These are phyloP conservation scores for Tipula unca DNA, from an alignment of 2,888 invertebrate species.

Conservation along the genomic window DNA sequence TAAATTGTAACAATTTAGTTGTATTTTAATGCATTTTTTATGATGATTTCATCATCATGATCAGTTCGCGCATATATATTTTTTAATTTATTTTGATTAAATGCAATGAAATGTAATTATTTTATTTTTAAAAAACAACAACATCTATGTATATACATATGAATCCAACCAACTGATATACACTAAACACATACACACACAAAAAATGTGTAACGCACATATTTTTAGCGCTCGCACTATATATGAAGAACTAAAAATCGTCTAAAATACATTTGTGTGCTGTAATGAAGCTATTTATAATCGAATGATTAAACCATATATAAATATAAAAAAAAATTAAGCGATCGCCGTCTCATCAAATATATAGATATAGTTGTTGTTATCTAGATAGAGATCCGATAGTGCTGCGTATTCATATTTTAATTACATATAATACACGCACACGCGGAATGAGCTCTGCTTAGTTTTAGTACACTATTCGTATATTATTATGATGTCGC, in stretches of 20 bases:
- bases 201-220: background rate
- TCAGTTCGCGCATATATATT: background rate
- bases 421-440: background rate
- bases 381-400: background rate
- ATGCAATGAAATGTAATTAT: background rate
- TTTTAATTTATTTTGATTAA: slow-evolving; percentile 8
- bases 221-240: background rate
- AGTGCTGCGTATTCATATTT: background rate
- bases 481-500: background rate
- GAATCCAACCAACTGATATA: background rate
- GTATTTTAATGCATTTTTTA: background rate
- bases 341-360: background rate
- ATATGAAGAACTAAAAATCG: background rate
- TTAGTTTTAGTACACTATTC: background rate
- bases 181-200: background rate
- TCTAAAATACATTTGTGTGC: background rate
- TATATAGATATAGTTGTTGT: background rate
- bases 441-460: background rate
- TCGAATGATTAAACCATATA: background rate
- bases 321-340: background rate
- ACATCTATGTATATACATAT: background rate
- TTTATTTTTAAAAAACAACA: background rate
- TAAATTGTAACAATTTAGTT: background rate
- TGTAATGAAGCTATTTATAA: background rate
- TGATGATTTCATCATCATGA: background rate